A percentile compares a stretch with the other conserved stretches of the same genome.
phyloP scores from a whole-genome alignment of 2,113 vertebrate species.

The Sapajus apella region DNA sequence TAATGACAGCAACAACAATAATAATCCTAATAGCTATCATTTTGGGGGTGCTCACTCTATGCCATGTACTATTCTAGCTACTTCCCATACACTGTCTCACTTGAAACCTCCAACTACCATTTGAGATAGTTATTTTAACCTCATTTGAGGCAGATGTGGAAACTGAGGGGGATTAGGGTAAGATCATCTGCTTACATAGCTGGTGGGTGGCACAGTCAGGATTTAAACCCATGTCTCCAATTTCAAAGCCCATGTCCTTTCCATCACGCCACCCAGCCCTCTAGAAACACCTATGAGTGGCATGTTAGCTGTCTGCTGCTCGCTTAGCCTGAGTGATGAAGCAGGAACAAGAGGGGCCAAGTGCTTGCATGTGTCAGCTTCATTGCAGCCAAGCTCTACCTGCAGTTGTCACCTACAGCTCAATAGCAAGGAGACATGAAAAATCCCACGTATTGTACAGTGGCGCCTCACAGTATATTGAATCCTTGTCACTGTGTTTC shows the following conservation, averaged over 20 bases:
- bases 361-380: neutral
- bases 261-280: neutral
- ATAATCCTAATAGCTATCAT: neutral
- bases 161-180: neutral
- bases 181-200: neutral
- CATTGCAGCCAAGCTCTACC: neutral
- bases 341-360: neutral
- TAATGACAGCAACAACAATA: neutral
- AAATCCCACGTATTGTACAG: neutral
- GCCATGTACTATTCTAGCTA: neutral
- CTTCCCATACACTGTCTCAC: neutral
- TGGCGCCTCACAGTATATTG: fast-evolving
- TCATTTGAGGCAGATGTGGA: neutral
- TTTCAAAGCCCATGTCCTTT: neutral
- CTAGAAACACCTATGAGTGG: neutral
- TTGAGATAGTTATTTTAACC: neutral
- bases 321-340: neutral
- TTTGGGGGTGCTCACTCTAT: neutral
- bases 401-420: neutral
- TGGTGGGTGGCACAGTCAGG: neutral
- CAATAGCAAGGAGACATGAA: neutral
- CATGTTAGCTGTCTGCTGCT: neutral
- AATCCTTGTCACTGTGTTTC: neutral
- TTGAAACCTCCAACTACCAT: neutral
- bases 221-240: neutral